Percentiles rank a stretch among this genome's conserved stretches.
Evolutionary conservation across 2,888 invertebrate species (phyloP).

Genomic region (Pandemis corylana): DNA sequence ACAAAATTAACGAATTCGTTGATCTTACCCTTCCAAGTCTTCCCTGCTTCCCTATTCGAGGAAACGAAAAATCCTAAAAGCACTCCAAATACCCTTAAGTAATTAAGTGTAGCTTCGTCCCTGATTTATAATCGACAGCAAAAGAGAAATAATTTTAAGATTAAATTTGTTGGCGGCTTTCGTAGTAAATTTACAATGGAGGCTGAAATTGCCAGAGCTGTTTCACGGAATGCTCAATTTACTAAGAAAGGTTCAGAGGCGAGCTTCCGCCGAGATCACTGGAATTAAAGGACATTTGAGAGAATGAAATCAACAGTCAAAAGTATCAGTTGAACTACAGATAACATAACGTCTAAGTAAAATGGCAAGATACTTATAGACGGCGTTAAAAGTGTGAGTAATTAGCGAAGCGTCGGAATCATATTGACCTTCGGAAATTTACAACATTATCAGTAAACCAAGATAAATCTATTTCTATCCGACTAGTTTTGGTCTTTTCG

Average conservation of each 20-base stretch:
- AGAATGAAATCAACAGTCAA: conserved; percentile 42
- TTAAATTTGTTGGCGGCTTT: conserved; percentile 76
- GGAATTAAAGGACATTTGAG: conserved; percentile 65
- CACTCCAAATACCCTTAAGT: conserved; percentile 37
- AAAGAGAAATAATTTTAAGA: conserved; percentile 67
- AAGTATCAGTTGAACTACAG: not conserved
- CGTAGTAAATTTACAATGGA: conserved; percentile 74
- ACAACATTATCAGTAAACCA: not conserved
- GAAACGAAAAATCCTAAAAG: conserved; percentile 41
- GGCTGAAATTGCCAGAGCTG: conserved; percentile 68
- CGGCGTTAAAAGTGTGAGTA: not conserved
- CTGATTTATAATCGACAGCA: conserved; percentile 56
- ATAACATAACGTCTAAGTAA: not conserved
- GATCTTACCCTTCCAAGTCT: conserved; percentile 14
- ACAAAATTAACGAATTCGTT: conserved; percentile 20
- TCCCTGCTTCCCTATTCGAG: conserved; percentile 5
- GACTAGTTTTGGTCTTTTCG: too few species aligned
- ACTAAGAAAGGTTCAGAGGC: conserved; percentile 60
- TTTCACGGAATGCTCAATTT: conserved; percentile 78
- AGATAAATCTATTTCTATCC: not conserved
- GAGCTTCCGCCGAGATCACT: conserved; percentile 62
- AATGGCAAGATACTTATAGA: too few species aligned
- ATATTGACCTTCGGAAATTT: not conserved
- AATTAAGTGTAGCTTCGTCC: conserved; percentile 49
- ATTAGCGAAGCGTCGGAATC: not conserved